These are phyloP conservation scores for Eurypyga helias DNA, from an alignment of 2,113 vertebrate species.

Conservation along the genomic window DNA sequence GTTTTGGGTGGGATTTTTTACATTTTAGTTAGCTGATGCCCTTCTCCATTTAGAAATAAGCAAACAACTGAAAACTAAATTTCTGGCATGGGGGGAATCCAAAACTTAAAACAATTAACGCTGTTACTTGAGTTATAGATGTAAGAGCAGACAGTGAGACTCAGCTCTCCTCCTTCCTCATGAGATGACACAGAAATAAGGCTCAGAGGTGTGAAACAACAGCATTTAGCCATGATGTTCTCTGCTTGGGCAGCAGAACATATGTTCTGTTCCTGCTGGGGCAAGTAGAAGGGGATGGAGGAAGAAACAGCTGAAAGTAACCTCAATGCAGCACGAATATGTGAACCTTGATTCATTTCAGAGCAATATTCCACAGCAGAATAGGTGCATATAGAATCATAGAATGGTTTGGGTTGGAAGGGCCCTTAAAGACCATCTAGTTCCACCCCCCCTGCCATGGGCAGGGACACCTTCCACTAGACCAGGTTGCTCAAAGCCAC, in stretches of 20 bases:
- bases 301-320: background rate
- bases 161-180: background rate
- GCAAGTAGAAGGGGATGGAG: background rate
- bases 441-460: too few species aligned
- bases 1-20: too few species aligned
- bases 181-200: background rate
- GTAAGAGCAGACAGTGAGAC: background rate
- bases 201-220: background rate
- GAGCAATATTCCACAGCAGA: background rate
- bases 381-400: background rate
- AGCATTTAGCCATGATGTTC: background rate
- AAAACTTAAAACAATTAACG: background rate
- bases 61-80: background rate
- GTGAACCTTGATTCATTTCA: background rate
- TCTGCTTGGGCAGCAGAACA: background rate
- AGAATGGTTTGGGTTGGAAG: too few species aligned
- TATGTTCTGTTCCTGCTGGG: background rate
- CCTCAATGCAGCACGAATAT: background rate
- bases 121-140: background rate
- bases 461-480: too few species aligned
- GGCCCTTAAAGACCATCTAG: too few species aligned
- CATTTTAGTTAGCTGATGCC: background rate
- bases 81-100: rapidly evolving
- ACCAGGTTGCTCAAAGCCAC: too few species aligned
- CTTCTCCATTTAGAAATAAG: background rate